Evolutionary conservation across 2,797 vertebrate genomes (phyloP).

Genomic region (Nyctibius grandis): DNA sequence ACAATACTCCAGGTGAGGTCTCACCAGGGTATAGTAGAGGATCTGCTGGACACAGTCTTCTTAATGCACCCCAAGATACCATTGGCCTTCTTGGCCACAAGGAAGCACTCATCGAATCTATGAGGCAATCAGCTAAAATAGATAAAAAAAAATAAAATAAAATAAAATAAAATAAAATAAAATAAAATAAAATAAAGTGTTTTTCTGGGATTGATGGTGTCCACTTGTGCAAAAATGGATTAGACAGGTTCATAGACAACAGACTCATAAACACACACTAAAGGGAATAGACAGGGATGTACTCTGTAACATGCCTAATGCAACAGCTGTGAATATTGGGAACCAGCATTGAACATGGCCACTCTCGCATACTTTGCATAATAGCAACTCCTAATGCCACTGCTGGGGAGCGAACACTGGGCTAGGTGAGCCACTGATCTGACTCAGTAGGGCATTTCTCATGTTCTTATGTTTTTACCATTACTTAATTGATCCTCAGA

Average conservation of each 20-base stretch:
- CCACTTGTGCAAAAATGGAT: not conserved
- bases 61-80: too few species aligned
- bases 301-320: not conserved
- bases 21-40: too few species aligned
- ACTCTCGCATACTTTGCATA: not conserved
- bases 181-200: not conserved
- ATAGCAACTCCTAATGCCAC: not conserved
- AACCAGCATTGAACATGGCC: not conserved
- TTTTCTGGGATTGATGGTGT: not conserved
- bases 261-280: not conserved
- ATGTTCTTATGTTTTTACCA: not conserved
- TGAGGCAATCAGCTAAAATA: not conserved
- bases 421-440: not conserved
- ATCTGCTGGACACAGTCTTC: too few species aligned
- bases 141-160: not conserved
- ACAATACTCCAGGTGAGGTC: too few species aligned
- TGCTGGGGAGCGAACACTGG: not conserved
- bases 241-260: not conserved
- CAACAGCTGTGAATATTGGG: not conserved
- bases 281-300: not conserved
- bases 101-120: not conserved
- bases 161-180: not conserved
- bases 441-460: not conserved
- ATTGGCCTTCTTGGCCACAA: too few species aligned
- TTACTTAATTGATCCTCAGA: not conserved